Evolutionary conservation across 1,140 invertebrate species (phyloP).

Genomic region (Aradophagus sp.): DNA sequence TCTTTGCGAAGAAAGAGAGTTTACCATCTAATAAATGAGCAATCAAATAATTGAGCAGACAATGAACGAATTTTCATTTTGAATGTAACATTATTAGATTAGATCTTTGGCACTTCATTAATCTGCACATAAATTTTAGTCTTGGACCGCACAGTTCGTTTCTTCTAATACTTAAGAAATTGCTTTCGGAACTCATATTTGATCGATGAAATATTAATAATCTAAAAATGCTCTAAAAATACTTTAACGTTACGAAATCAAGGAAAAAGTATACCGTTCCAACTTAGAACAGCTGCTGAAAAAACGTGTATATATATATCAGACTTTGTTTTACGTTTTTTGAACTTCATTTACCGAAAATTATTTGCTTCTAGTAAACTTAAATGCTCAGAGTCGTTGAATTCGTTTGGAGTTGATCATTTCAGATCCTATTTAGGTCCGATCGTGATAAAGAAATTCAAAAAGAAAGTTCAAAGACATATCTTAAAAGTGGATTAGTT

Average conservation of each 20-base stretch:
- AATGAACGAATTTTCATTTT: slow-evolving; percentile 3
- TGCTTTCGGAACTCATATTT: no score
- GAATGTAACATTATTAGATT: slow-evolving; percentile 4
- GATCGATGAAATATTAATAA: no score
- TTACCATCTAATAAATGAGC: no score
- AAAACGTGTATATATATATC: slow-evolving; percentile 9
- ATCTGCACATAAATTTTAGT: no score
- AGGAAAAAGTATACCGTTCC: no score
- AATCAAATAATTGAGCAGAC: no score
- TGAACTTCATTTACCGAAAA: slow-evolving; percentile 30
- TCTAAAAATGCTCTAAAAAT: no score
- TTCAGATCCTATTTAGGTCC: slow-evolving; percentile 11
- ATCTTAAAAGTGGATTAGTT: slow-evolving; percentile 18
- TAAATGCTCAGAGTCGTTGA: slow-evolving; percentile 31
- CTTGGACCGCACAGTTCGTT: no score
- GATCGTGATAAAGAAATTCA: slow-evolving; percentile 26
- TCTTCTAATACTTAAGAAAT: no score
- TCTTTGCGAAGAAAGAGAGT: no score
- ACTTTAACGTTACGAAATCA: no score
- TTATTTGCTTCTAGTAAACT: slow-evolving; percentile 36
- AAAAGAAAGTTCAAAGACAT: slow-evolving; percentile 27
- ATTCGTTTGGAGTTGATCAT: slow-evolving; percentile 19
- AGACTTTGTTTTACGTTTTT: slow-evolving; percentile 29
- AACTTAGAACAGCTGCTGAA: no score
- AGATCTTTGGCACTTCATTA: slow-evolving; percentile 30